Evolutionary conservation across 2,888 invertebrate species (phyloP), one percentile per base, ranked within the genome.

Genomic region (Drosophila monieri): DNA sequence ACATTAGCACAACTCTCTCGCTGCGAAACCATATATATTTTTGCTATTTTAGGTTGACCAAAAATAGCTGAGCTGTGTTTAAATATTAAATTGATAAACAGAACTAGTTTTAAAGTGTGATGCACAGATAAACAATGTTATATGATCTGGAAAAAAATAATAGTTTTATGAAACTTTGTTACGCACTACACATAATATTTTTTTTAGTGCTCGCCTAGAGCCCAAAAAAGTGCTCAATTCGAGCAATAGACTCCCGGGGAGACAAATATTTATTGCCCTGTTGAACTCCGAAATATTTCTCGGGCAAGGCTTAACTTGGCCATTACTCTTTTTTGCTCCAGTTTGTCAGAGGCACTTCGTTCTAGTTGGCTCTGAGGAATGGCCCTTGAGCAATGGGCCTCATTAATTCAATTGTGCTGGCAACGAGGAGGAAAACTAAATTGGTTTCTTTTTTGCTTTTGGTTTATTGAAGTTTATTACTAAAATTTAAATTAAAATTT

Each of bases 401-500:
- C 73, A 60, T 66, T 72, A 55, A 73, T 73, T 66, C 46, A 32
- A 30, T 27, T 41, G 44, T 37, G 35, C 51, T 21, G 35, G 39
- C 25, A 55, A 21, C 27, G 21, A 15, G 10, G 9, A 71, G 14
- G 12, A 70, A 71, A 56, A 46, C 46, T 15, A 52, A 64, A 56
- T 54, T 43, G 44, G 15, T 46, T 32, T 59, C 39, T 43, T 66
- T 66, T 57, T 54, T 52, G 32, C 15, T 59, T 37, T 46, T 73
- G 35, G 35, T 73, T 73, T 73, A 73, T 73, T 73, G 62, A 73
- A 73, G 73, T 73, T 73, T 73, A 73, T 73, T 73, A 73, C 73
- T 73, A 73, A 73, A 73, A 61, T 68, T 58, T 56, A 67, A 73
- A 73, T 62, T 51, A 60, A 73, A 73, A 57, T 57, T 52, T 52